A percentile compares a stretch with the other conserved stretches of the same genome.
These are phyloP conservation scores for Apotomis capreana DNA, from an alignment of 2,888 invertebrate species.

Conservation along the genomic window DNA sequence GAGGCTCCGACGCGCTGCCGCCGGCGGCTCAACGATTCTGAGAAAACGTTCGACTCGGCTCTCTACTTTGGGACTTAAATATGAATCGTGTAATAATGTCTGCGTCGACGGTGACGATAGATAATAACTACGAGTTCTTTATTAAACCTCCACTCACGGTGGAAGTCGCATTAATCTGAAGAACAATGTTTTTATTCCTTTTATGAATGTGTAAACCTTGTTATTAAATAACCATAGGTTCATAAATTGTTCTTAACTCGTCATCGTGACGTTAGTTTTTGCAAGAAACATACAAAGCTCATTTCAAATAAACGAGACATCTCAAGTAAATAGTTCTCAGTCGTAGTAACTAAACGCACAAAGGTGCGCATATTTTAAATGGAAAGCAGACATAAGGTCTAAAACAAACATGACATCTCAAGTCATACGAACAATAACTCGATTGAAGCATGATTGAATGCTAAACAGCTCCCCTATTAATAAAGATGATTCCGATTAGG, in stretches of 20 bases:
- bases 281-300: too few species aligned
- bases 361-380: too few species aligned
- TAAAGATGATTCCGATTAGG: conserved; percentile 27
- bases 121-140: conserved; percentile 12
- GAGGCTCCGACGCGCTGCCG: conserved; percentile 79
- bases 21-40: conserved; percentile 80
- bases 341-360: too few species aligned
- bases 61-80: conserved; percentile 80
- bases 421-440: conserved; percentile 5
- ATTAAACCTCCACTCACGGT: not conserved
- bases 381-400: not conserved
- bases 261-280: too few species aligned
- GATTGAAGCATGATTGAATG: conserved; percentile 26
- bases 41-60: conserved; percentile 76
- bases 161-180: conserved; percentile 14
- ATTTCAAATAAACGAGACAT: too few species aligned
- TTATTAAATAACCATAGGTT: too few species aligned
- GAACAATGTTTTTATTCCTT: not conserved
- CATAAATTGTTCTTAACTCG: too few species aligned
- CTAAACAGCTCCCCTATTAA: conserved; percentile 21
- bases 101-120: conserved; percentile 24
- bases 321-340: too few species aligned
- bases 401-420: not conserved
- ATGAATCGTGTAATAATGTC: conserved; percentile 69
- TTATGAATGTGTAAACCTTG: not conserved